Evolutionary conservation across 2,797 vertebrate species (phyloP).

Genomic region (Spizella passerina): DNA sequence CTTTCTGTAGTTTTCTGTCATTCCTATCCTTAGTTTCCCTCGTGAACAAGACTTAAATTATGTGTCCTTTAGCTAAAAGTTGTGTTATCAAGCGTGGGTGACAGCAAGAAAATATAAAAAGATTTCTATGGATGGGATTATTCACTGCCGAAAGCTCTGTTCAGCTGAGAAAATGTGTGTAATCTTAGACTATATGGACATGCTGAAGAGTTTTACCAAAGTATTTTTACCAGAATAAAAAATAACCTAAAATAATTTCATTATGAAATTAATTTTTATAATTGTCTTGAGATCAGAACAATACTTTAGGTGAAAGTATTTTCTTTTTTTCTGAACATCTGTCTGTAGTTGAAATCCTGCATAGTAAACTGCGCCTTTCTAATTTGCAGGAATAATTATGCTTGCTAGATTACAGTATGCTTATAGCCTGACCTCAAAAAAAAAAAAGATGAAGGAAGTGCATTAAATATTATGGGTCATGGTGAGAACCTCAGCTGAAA

Average conservation of each 20-base stretch:
- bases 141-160: neutral
- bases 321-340: neutral
- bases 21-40: constrained; percentile 1
- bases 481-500: neutral
- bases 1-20: neutral
- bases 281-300: neutral
- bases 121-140: neutral
- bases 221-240: constrained; percentile 3
- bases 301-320: neutral
- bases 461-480: neutral
- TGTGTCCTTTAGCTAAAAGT: neutral
- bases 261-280: neutral
- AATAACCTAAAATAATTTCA: constrained; percentile 4
- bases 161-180: neutral
- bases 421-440: neutral
- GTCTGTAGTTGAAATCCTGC: neutral
- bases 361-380: neutral
- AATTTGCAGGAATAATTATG: neutral
- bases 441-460: neutral
- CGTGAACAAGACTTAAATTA: neutral
- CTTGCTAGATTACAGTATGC: neutral
- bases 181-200: neutral
- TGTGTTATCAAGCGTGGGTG: neutral
- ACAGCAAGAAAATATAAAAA: constrained; percentile 14
- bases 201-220: neutral